Evolutionary conservation across 2,113 vertebrate species (phyloP).

Genomic region (Glaucomys volans): DNA sequence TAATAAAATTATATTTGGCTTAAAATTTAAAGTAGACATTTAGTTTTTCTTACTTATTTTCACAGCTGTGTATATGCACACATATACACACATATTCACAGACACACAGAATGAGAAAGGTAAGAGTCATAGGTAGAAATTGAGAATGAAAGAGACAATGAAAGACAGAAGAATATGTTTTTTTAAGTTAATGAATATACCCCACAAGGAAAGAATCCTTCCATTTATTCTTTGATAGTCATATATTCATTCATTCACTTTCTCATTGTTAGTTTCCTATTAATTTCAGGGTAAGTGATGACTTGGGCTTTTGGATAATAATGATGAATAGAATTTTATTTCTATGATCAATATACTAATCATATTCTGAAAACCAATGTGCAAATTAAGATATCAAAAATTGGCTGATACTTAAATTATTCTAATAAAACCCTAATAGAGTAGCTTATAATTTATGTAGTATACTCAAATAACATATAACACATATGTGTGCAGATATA

Average conservation of each 20-base stretch:
- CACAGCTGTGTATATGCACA: neutral
- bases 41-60: neutral
- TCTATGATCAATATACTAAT: neutral
- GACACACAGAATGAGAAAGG: neutral
- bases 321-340: slow-evolving; percentile 1
- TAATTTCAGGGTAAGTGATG: neutral
- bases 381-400: neutral
- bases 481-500: neutral
- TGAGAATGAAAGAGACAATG: neutral
- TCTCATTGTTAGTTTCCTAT: neutral
- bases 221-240: neutral
- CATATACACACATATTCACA: neutral
- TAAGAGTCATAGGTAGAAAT: neutral
- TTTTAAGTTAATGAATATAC: neutral
- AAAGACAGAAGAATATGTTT: neutral
- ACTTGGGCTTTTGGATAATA: neutral
- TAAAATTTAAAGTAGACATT: neutral
- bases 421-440: neutral
- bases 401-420: neutral
- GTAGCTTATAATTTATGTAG: neutral
- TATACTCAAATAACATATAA: neutral
- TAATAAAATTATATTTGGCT: neutral
- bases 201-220: neutral
- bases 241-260: neutral
- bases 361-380: neutral